These are phyloP conservation scores for Alloplasta piceator DNA, from an alignment of 2,888 invertebrate species.

Conservation along the genomic window DNA sequence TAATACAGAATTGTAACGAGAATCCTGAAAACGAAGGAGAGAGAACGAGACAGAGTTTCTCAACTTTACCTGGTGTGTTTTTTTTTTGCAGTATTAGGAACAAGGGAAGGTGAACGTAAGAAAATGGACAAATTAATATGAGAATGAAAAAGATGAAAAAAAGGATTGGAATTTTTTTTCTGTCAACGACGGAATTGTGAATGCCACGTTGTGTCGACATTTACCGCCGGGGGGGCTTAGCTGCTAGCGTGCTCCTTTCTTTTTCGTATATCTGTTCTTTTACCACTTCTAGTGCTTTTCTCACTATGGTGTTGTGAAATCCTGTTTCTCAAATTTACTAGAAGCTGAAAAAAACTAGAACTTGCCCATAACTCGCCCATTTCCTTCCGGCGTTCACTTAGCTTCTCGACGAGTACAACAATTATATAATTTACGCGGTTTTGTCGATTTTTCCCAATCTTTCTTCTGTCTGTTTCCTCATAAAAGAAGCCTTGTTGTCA, in stretches of 20 bases:
- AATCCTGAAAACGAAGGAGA: conserved; percentile 40
- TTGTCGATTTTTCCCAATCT: no score
- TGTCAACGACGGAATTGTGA: conserved; percentile 20
- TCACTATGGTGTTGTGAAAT: not conserved
- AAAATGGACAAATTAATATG: conserved; percentile 10
- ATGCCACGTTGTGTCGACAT: conserved; percentile 55
- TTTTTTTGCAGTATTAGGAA: conserved; percentile 1
- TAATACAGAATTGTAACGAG: conserved; percentile 60
- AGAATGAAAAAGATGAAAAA: conserved; percentile 35
- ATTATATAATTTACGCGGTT: no score
- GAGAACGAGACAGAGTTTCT: conserved; percentile 46
- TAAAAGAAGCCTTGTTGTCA: no score
- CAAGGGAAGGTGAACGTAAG: conserved; percentile 23
- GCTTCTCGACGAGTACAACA: no score
- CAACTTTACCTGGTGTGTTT: conserved; percentile 25
- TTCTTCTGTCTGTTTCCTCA: no score
- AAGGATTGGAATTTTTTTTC: conserved; percentile 44
- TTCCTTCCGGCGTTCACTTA: no score
- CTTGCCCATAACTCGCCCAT: no score
- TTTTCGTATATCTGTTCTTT: no score
- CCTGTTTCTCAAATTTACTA: no score
- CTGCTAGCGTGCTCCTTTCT: not conserved
- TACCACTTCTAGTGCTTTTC: not conserved
- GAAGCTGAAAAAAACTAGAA: no score
- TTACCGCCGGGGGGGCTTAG: conserved; percentile 61